Evolutionary conservation across 2,888 invertebrate genomes (phyloP).

Genomic region (Girardia tigrina): DNA sequence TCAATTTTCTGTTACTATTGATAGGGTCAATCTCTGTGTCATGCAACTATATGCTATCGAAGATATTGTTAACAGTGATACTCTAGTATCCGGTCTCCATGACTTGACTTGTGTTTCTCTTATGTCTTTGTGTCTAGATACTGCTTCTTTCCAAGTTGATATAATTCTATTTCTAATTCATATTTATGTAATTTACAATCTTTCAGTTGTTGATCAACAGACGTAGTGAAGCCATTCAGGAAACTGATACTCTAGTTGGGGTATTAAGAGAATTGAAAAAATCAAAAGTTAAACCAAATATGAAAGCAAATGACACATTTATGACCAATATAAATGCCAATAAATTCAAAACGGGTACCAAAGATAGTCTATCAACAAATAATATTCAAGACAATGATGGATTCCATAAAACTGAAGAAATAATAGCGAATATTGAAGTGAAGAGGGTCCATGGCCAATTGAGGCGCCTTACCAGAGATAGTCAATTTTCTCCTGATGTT

Average conservation of each 20-base stretch:
- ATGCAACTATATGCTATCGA: conserved; percentile 87
- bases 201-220: conserved; percentile 24
- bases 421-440: conserved; percentile 49
- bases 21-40: conserved; percentile 58
- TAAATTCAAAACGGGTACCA: neutral
- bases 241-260: conserved; percentile 1
- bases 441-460: conserved; percentile 71
- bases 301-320: neutral
- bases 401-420: conserved; percentile 29
- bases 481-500: conserved; percentile 68
- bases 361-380: neutral
- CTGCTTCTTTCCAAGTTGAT: conserved; percentile 63
- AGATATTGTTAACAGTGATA: conserved; percentile 64
- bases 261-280: conserved; percentile 15
- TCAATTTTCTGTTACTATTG: conserved; percentile 25
- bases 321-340: neutral
- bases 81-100: conserved; percentile 80
- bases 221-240: conserved; percentile 11
- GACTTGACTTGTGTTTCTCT: conserved; percentile 85
- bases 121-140: conserved; percentile 74
- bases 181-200: neutral
- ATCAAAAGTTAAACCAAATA: neutral
- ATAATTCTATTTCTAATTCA: neutral
- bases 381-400: conserved; percentile 24
- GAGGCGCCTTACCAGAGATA: conserved; percentile 71